Base-by-base conservation (phyloP, 2,113 vertebrate genomes). In the Abramis brama region DNA sequence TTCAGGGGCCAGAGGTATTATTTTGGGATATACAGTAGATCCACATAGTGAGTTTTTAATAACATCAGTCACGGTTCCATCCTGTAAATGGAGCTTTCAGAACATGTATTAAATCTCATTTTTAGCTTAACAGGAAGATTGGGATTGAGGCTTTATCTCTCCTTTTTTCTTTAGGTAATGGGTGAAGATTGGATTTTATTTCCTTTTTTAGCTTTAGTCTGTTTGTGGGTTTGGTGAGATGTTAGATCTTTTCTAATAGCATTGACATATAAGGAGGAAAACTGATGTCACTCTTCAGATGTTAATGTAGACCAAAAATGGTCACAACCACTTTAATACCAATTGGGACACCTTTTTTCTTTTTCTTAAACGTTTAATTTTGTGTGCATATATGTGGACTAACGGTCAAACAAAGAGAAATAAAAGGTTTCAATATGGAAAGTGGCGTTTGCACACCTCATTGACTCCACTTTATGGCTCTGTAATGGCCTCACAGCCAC, bases 401-500 rank as follows among this genome's bases (percentile, higher is more conserved):
- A 90, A 89, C 89, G 86, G 70, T 76, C 73, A 85, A 86, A 92
- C 55, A 83, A 64, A 59, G 85, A 89, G 84, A 89, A 86, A 90
- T 90, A 89, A 86, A 87, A 79, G 62, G 90, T 92, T 89, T 90
- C 89, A 85, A 91, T 89, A 87, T 91, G 91, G 92, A 92, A 93
- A 91, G 88, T 52, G 59, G 86, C 68, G 74, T 83, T 87, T 25
- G 73, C 91, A 91, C 90, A 91, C 89, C 89, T 93, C 93, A 94
- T 93, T 94, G 90, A 83, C 86, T 93, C 86, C 71, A 75, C 88
- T 94, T 93, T 93, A 93, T 93, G 90, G 89, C 87, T 83, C 82
- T 81, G 86, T 92, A 93, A 93, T 90, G 88, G 89, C 84, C 86
- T 86, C 50, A 64, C 84, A 87, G 77, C 87, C 85, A 59, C 83